phyloP scores from a whole-genome alignment of 1,140 invertebrate species.

The Drosophila baimaii region DNA sequence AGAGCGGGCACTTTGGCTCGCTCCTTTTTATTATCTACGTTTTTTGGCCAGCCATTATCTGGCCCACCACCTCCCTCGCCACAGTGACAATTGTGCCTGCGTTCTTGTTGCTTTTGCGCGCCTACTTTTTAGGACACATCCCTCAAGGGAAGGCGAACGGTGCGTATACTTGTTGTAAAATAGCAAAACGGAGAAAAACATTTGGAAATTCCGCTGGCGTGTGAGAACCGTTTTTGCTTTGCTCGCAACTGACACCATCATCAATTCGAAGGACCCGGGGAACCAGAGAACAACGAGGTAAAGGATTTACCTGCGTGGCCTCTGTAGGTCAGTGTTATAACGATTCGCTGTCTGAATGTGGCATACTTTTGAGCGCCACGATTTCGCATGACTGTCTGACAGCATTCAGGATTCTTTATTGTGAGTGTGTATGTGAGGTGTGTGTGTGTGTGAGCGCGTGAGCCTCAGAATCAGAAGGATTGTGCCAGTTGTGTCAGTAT shows the following conservation, averaged over 20 bases:
- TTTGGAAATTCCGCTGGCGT: conserved; percentile 8
- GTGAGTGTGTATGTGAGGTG: neutral
- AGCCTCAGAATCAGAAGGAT: conserved; percentile 15
- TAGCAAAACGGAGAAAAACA: conserved; percentile 4
- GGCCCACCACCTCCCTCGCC: neutral
- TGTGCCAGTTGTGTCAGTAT: conserved; percentile 20
- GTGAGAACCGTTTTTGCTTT: neutral
- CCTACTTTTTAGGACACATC: conserved; percentile 38
- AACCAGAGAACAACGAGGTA: neutral
- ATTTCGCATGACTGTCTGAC: conserved; percentile 59
- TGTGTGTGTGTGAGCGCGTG: conserved; percentile 1
- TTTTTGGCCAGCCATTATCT: conserved; percentile 5
- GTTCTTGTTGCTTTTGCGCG: conserved; percentile 39
- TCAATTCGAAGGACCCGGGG: conserved; percentile 9
- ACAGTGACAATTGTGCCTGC: conserved; percentile 40
- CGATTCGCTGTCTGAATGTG: conserved; percentile 55
- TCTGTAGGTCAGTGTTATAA: conserved; percentile 79
- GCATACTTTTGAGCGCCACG: conserved; percentile 64
- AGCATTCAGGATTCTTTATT: conserved; percentile 45
- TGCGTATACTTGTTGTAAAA: conserved; percentile 35
- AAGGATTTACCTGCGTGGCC: conserved; percentile 47
- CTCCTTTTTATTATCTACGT: conserved; percentile 52
- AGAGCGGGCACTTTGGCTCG: conserved; percentile 41
- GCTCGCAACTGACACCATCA: conserved; percentile 7
- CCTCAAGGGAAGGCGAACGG: conserved; percentile 30